phyloP scores from a whole-genome alignment of 2,797 vertebrate genomes.

The Telmatherina bonti region DNA sequence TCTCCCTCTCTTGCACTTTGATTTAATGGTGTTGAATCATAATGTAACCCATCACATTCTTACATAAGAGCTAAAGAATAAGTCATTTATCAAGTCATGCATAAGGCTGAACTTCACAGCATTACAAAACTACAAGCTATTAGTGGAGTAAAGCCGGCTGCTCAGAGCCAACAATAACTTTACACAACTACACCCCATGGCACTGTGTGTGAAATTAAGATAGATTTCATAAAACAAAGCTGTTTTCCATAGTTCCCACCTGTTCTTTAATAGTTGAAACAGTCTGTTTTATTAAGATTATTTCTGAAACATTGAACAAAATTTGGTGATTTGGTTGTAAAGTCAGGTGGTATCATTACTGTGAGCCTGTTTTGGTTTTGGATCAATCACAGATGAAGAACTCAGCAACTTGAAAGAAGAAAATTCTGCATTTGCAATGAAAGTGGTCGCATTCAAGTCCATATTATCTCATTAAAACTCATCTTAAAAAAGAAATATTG shows the following conservation, averaged over 20 bases:
- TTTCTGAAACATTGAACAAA: background rate
- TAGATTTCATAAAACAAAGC: background rate
- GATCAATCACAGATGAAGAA: background rate
- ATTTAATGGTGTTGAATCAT: slow-evolving; percentile 3
- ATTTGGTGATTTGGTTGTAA: background rate
- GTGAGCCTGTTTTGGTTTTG: background rate
- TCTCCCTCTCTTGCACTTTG: background rate
- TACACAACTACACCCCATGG: background rate
- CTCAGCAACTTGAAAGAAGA: background rate
- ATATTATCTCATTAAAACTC: background rate
- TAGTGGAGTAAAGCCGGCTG: background rate
- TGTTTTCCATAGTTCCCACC: background rate
- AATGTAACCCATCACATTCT: slow-evolving; percentile 10
- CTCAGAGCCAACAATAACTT: no score
- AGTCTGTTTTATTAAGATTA: background rate
- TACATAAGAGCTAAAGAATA: background rate
- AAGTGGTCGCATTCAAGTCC: background rate
- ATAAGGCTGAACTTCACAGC: background rate
- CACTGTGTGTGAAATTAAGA: background rate
- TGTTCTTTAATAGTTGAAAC: background rate
- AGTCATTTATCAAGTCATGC: background rate
- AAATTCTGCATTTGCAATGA: background rate
- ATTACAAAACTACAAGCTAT: background rate
- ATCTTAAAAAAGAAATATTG: background rate
- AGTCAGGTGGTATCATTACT: background rate